Evolutionary conservation across 2,888 invertebrate genomes (phyloP).

Genomic region (Ferrisia virgata): DNA sequence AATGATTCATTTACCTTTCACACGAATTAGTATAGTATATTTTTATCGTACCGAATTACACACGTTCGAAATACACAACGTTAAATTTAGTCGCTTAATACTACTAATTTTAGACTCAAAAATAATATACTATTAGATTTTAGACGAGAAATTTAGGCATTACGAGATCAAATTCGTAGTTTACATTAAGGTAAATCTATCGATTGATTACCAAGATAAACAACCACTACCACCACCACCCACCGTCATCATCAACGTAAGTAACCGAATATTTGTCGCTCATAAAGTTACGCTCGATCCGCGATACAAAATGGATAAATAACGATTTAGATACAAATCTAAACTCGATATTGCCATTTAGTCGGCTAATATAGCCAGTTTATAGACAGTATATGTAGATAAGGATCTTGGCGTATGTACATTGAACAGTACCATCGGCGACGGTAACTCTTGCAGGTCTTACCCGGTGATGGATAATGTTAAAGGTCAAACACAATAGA

Average conservation of each 20-base stretch:
- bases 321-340: background rate
- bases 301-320: background rate
- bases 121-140: background rate
- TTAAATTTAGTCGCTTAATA: background rate
- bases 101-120: background rate
- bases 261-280: background rate
- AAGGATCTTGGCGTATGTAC: background rate
- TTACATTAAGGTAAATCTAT: background rate
- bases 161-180: background rate
- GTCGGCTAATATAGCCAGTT: background rate
- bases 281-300: background rate
- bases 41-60: background rate
- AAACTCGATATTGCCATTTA: background rate
- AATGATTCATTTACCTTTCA: background rate
- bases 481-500: conserved; percentile 17
- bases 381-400: background rate
- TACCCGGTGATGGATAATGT: background rate
- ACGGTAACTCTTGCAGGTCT: background rate
- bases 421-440: too few species aligned
- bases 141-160: background rate
- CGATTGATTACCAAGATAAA: too few species aligned
- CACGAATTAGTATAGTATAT: background rate
- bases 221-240: background rate
- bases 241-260: background rate
- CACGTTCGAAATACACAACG: background rate